Percentiles rank a stretch among this genome's conserved stretches.
These are phyloP conservation scores for Listronotus bonariensis DNA, from an alignment of 1,140 invertebrate genomes.

Conservation along the genomic window DNA sequence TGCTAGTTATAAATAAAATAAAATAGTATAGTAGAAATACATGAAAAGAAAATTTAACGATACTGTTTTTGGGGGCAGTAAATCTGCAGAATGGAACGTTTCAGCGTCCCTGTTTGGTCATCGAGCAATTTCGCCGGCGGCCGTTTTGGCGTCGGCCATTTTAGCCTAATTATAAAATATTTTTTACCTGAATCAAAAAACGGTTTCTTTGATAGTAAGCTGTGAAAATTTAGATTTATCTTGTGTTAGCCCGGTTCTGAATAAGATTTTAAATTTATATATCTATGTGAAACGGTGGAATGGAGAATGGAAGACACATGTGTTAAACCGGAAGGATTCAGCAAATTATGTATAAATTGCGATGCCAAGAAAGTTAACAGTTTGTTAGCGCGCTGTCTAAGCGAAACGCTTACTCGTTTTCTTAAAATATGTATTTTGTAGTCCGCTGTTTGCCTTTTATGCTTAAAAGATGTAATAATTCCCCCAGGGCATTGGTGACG, in stretches of 20 bases:
- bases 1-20: too few relatives aligned
- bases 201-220: too few relatives aligned
- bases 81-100: too few relatives aligned
- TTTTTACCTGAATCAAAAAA: too few relatives aligned
- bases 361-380: conserved; percentile 20
- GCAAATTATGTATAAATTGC: conserved; percentile 22
- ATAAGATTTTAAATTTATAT: not conserved
- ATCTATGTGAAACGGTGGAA: not conserved
- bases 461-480: conserved; percentile 2
- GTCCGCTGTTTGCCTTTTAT: not conserved
- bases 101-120: too few relatives aligned
- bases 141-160: too few relatives aligned
- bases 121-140: too few relatives aligned
- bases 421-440: conserved; percentile 7
- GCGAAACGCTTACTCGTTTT: conserved; percentile 2
- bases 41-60: too few relatives aligned
- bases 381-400: not conserved
- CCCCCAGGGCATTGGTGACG: not conserved
- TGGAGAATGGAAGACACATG: conserved; percentile 6
- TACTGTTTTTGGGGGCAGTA: too few relatives aligned
- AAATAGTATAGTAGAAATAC: too few relatives aligned
- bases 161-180: too few relatives aligned
- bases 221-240: too few relatives aligned
- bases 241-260: not conserved
- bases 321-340: conserved; percentile 22